Conservation (phyloP, 2,113 vertebrate genomes). For the Dryoscopus gambensis region DNA sequence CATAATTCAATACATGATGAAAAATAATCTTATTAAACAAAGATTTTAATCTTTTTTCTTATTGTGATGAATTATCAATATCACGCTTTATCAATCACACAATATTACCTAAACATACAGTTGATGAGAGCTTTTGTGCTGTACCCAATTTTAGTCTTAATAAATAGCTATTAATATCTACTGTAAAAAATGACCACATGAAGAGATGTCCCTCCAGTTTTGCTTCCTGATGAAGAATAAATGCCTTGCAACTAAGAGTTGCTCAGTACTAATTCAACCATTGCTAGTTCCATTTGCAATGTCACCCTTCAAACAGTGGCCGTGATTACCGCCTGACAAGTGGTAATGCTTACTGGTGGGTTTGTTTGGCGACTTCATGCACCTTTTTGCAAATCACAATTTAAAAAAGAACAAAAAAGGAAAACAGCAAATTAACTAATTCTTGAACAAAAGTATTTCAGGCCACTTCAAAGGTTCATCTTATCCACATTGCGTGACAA, state of each 20-base stretch:
- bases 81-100: background rate
- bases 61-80: constrained; percentile 5
- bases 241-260: background rate
- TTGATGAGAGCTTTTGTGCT: background rate
- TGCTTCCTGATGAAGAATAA: background rate
- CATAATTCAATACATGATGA: background rate
- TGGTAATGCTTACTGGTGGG: background rate
- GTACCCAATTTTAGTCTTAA: background rate
- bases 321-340: background rate
- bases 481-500: background rate
- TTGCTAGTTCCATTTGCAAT: background rate
- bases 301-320: background rate
- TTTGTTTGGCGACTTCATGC: background rate
- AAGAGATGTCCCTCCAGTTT: background rate
- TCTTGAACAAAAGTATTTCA: background rate
- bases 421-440: background rate
- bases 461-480: background rate
- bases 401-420: background rate
- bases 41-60: background rate
- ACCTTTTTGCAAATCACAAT: background rate
- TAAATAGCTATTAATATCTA: background rate
- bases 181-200: background rate
- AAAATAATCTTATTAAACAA: background rate
- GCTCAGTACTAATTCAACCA: background rate
- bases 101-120: background rate